A percentile compares a stretch with the other conserved stretches of the same genome.
phyloP scores from a whole-genome alignment of 2,113 vertebrate genomes.

The Caranx ignobilis region DNA sequence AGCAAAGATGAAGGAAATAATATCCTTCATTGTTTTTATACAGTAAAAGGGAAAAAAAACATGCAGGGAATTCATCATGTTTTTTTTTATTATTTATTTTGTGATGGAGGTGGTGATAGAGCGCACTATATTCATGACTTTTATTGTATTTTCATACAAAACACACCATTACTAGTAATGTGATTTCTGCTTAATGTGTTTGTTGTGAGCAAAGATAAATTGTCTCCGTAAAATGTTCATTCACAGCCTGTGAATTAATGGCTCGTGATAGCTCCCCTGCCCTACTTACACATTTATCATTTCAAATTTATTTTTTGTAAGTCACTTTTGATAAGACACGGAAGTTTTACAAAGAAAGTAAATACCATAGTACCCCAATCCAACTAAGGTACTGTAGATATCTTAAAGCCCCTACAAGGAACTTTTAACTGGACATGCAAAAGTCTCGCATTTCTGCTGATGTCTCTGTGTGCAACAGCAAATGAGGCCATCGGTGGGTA shows the following conservation, averaged over 20 bases:
- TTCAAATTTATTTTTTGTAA: slow-evolving; percentile 2
- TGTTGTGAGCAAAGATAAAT: slow-evolving; percentile 24
- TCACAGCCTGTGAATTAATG: slow-evolving; percentile 12
- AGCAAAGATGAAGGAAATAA: background rate
- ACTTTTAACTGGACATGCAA: too few relatives aligned
- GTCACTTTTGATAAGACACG: slow-evolving; percentile 4
- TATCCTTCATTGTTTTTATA: background rate
- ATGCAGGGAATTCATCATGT: background rate
- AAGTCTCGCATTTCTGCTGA: too few relatives aligned
- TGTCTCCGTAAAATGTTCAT: slow-evolving; percentile 1
- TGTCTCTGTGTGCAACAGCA: too few relatives aligned
- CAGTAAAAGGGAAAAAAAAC: background rate
- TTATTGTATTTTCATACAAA: slow-evolving; percentile 10
- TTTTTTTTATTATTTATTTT: background rate
- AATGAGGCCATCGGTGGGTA: too few relatives aligned
- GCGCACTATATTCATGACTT: background rate
- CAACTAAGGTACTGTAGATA: background rate
- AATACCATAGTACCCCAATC: background rate
- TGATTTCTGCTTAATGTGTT: slow-evolving; percentile 17
- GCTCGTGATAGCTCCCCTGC: slow-evolving; percentile 16
- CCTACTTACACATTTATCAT: slow-evolving; percentile 13
- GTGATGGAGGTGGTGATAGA: too few relatives aligned
- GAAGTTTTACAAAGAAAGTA: background rate
- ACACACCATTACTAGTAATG: slow-evolving; percentile 10
- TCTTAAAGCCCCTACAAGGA: too few relatives aligned